Conservation (phyloP, 2,797 vertebrate species). For the Characodon lateralis region DNA sequence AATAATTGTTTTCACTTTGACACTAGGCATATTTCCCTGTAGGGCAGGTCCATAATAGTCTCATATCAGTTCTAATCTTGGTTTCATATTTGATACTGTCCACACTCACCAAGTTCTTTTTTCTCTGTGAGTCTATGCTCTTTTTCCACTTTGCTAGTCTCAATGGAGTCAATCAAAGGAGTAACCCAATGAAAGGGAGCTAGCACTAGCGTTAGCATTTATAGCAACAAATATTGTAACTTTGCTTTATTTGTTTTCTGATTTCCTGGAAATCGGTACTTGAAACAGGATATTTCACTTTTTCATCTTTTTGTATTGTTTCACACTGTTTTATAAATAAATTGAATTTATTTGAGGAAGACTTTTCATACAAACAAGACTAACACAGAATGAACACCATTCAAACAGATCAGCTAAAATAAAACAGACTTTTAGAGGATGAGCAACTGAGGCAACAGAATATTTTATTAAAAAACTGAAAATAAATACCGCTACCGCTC, state of each 20-base stretch:
- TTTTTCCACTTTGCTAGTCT: background rate
- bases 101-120: background rate
- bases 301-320: too few species aligned
- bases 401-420: background rate
- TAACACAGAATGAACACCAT: background rate
- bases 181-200: background rate
- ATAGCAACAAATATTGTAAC: background rate
- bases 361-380: background rate
- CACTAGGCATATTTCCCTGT: background rate
- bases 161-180: background rate
- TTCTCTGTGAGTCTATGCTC: background rate
- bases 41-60: background rate
- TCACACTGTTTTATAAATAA: too few species aligned
- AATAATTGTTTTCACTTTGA: conserved; percentile 6
- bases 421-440: background rate
- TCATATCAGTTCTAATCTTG: background rate
- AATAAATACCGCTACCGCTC: background rate
- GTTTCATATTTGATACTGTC: background rate
- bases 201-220: background rate
- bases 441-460: background rate
- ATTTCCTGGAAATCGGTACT: background rate
- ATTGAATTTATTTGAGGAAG: background rate
- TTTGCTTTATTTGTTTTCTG: background rate
- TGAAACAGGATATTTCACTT: background rate
- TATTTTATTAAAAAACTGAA: background rate